These are phyloP conservation scores for Drosophila setifemur DNA, from an alignment of 1,140 invertebrate genomes.

Conservation along the genomic window DNA sequence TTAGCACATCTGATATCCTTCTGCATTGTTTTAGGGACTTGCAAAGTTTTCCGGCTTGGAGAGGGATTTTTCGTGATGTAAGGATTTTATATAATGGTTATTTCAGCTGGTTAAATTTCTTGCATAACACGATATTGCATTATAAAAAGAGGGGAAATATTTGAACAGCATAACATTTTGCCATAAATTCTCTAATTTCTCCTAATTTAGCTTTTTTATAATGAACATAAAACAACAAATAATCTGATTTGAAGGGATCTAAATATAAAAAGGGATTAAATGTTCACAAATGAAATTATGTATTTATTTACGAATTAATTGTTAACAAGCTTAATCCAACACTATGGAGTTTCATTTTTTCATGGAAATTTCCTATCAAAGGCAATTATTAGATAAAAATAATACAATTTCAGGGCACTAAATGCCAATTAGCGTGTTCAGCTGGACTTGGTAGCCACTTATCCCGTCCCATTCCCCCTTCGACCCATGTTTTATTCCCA, in stretches of 20 bases:
- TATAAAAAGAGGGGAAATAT: too few relatives aligned
- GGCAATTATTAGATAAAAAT: conserved; percentile 7
- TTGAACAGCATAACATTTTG: too few relatives aligned
- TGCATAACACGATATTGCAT: background rate
- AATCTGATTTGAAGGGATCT: too few relatives aligned
- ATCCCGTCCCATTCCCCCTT: background rate
- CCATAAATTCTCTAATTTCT: too few relatives aligned
- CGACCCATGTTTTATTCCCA: background rate
- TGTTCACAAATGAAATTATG: too few relatives aligned
- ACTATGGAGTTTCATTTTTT: too few relatives aligned
- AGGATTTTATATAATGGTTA: background rate
- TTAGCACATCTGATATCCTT: conserved; percentile 34
- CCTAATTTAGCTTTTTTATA: too few relatives aligned
- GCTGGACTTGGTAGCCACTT: conserved; percentile 16
- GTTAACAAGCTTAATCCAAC: too few relatives aligned
- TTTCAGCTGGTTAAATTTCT: background rate
- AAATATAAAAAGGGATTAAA: too few relatives aligned
- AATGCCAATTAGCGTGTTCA: conserved; percentile 28
- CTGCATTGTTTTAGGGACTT: conserved; percentile 13
- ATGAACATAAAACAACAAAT: too few relatives aligned
- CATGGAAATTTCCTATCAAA: background rate
- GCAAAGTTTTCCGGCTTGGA: background rate
- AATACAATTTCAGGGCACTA: conserved; percentile 17
- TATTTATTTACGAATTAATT: too few relatives aligned
- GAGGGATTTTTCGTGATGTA: background rate